Evolutionary conservation across 2,888 invertebrate genomes (phyloP), one percentile per base, ranked within the genome.

Genomic region (Tridacna crocea): DNA sequence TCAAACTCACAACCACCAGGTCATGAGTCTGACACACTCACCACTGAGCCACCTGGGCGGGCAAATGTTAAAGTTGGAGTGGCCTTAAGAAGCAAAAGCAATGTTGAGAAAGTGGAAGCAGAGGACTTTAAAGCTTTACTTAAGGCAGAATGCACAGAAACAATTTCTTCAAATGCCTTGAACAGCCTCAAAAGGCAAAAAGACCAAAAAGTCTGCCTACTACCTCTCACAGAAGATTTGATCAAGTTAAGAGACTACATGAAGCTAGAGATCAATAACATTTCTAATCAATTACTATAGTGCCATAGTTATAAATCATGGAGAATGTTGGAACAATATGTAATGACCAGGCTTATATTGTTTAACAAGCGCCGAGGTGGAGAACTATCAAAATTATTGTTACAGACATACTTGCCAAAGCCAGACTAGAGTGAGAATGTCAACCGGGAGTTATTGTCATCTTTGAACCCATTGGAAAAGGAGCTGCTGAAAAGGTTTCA

Each of bases 391-490:
- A 46, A 61, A 24, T 46, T 75, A 47, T 75, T 75, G 63, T 46
- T 75, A n/a, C 11, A 75, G 46, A 75, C 63, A 1, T 75, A 75
- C 61, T 17, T 63, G 0, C 19, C 17, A 19, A 61, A 46, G 63
- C 75, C 75, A 48, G 61, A 61, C 46, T 75, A 61, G 75, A 60
- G 63, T 19, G 75, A 75, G n/a, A 46, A 17, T 46, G 75, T n/a
- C 26, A 75, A 75, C 51, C 60, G 36, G 61, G 75, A 75, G 61
- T n/a, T 75, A 15, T 19, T 75, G 60, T 61, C 63, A n/a, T 61
- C 61, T 75, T 51, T 75, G 75, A 27, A 61, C 17, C 63, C 75
- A 36, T 47, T 75, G n/a, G 75, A 75, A 75, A 75, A 46, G 63
- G 46, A 75, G 61, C 61, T 75, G 60, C 17, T 75, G 19, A 75